Evolutionary conservation across 2,113 vertebrate genomes (phyloP), one percentile per base, ranked within the genome.

Genomic region (Mastomys coucha): DNA sequence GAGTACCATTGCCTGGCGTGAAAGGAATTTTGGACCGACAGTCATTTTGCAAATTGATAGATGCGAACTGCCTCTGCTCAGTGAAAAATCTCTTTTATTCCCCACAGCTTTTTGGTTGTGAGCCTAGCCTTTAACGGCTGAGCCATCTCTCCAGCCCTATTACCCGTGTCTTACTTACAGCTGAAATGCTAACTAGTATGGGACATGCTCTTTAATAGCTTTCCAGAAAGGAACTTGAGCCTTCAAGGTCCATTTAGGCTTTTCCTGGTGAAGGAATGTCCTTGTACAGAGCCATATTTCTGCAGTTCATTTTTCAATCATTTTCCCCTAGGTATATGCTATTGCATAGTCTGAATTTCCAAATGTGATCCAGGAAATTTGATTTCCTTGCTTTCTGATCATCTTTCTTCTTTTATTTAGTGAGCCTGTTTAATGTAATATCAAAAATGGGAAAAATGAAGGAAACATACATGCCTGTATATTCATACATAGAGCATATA

Each of bases 161-260:
- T 95, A 87, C 26, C 92, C 51, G 39, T 31, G 95, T 91, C 77
- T 89, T 95, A 72, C 70, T 95, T 96, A 93, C 42, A 51, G 42
- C 33, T 65, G 69, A 94, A 96, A 95, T 17, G 8, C 92, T 95
- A 92, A 85, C 58, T 70, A 90, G 17, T 88, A 45, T 12, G 19
- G 72, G 94, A 67, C 58, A 91, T 36, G 26, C 76, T 94, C 92
- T 96, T 95, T 88, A 90, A 91, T 45, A 45, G 75, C 90, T 53
- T 94, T 96, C 89, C 73, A 94, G 76, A 86, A 96, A 94, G 89
- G 75, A 96, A 96, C 56, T 60, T 94, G 91, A 91, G 67, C 69
- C 82, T 78, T 70, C 89, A 95, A 88, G 75, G 53, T 85, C 76
- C 51, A 70, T 92, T 93, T 93, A 84, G 69, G 26, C 31, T 91